phyloP scores from a whole-genome alignment of 2,888 invertebrate genomes.

The Lagria hirta region DNA sequence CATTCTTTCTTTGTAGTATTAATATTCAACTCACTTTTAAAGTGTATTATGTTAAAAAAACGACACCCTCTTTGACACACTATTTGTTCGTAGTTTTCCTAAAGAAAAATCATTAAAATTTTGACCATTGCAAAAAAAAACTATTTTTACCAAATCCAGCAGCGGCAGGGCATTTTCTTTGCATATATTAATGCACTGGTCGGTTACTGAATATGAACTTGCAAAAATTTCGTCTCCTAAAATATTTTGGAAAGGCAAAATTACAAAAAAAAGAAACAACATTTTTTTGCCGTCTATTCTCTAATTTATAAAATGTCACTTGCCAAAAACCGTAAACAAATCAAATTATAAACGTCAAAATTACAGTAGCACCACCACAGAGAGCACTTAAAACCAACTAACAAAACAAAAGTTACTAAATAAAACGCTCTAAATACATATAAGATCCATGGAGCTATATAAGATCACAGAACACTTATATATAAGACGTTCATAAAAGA shows the following conservation, averaged over 20 bases:
- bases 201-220: slow-evolving; percentile 21
- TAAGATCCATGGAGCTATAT: no score
- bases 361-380: no score
- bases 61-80: slow-evolving; percentile 47
- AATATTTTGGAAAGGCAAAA: slow-evolving; percentile 17
- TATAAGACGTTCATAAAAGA: no score
- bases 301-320: not conserved
- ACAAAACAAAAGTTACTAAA: no score
- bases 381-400: no score
- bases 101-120: slow-evolving; percentile 27
- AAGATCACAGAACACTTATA: no score
- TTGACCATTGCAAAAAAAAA: no score
- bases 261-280: slow-evolving; percentile 2
- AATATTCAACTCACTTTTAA: slow-evolving; percentile 41
- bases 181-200: slow-evolving; percentile 36
- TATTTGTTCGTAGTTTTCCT: slow-evolving; percentile 41
- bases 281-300: slow-evolving; percentile 3
- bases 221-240: slow-evolving; percentile 15
- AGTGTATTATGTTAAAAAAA: slow-evolving; percentile 45
- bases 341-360: no score
- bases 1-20: slow-evolving; percentile 44
- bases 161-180: slow-evolving; percentile 32
- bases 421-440: no score
- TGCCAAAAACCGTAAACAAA: no score
- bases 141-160: slow-evolving; percentile 31